Evolutionary conservation across 2,113 vertebrate species (phyloP).

Genomic region (Noctilio leporinus): DNA sequence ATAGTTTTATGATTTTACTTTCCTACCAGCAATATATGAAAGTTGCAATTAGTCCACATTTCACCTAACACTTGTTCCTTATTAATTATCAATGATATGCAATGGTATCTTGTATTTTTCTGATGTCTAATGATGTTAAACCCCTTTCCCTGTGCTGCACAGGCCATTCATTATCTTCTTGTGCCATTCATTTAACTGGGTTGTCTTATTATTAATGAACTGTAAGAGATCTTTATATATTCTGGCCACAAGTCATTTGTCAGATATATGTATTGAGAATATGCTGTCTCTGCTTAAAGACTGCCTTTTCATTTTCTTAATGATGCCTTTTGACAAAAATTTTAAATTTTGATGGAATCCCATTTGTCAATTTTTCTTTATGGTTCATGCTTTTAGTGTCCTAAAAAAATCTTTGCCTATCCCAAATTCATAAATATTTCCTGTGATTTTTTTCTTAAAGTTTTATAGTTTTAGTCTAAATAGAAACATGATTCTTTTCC

Average conservation of each 20-base stretch:
- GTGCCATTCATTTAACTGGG: not conserved
- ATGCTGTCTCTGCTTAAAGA: not conserved
- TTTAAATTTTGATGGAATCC: constrained; percentile 16
- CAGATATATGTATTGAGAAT: not conserved
- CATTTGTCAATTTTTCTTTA: constrained; percentile 5
- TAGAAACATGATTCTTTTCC: not conserved
- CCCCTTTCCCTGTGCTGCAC: not conserved
- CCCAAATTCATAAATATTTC: not conserved
- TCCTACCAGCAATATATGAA: not conserved
- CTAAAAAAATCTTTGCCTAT: not conserved
- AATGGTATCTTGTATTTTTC: not conserved
- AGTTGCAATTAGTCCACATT: not conserved
- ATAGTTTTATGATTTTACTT: not conserved
- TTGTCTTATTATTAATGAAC: not conserved
- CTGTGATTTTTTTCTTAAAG: not conserved
- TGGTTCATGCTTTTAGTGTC: not conserved
- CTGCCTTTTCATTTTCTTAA: constrained; percentile 25
- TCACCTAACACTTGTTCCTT: not conserved
- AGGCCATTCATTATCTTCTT: not conserved
- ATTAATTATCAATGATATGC: not conserved
- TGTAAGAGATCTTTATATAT: not conserved
- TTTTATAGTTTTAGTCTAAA: not conserved
- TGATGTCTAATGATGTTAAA: not conserved
- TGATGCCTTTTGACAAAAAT: not conserved
- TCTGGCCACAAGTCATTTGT: not conserved